Evolutionary conservation across 2,888 invertebrate species (phyloP).

Genomic region (Leptinotarsa peninsularis): DNA sequence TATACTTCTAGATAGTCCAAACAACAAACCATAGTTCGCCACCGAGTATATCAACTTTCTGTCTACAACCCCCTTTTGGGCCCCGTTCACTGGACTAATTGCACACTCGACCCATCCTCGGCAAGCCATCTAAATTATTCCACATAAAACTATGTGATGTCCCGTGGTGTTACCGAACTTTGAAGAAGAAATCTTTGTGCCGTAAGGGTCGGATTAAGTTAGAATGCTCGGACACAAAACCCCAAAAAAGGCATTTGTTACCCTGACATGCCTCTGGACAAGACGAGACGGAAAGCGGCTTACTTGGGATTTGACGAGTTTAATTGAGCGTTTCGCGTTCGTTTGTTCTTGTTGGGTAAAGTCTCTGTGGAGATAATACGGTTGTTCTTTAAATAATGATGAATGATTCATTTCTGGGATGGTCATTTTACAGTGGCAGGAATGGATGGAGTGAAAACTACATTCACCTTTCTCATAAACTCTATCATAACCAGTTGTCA

Average conservation of each 20-base stretch:
- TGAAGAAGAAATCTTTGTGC: conserved; percentile 25
- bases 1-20: too few species aligned
- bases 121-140: conserved; percentile 26
- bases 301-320: conserved; percentile 1
- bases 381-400: too few species aligned
- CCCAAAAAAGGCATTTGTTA: conserved; percentile 10
- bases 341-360: not conserved
- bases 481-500: too few species aligned
- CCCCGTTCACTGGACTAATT: too few species aligned
- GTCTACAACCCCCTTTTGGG: too few species aligned
- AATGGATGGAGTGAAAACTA: too few species aligned
- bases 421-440: too few species aligned
- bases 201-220: conserved; percentile 29
- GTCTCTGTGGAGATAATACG: too few species aligned
- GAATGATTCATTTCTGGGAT: too few species aligned
- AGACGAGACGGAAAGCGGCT: conserved; percentile 3
- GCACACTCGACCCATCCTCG: not conserved
- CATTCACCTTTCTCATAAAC: too few species aligned
- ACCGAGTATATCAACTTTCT: too few species aligned
- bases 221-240: conserved; percentile 13
- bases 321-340: not conserved
- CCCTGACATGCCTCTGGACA: not conserved
- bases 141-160: conserved; percentile 29
- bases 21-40: too few species aligned
- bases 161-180: conserved; percentile 29